phyloP scores from a whole-genome alignment of 2,888 invertebrate species.

The Nebria brevicollis region DNA sequence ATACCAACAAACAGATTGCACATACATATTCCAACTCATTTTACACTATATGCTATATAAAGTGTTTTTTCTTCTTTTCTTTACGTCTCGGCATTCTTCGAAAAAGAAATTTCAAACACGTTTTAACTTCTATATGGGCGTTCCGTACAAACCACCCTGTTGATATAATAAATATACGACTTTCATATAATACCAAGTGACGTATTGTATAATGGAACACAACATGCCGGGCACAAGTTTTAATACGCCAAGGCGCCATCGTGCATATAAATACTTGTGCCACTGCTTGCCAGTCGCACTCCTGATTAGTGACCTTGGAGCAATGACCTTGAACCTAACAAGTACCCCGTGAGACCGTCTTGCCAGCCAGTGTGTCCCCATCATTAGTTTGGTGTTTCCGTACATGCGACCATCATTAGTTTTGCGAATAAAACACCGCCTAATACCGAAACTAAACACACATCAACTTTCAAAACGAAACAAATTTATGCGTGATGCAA shows the following conservation, averaged over 20 bases:
- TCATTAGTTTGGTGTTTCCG: constrained; percentile 3
- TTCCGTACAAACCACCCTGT: constrained; percentile 1
- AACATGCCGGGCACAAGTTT: constrained; percentile 28
- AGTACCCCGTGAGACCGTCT: constrained; percentile 12
- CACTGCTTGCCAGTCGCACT: neutral
- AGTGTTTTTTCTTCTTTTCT: neutral
- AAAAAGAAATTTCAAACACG: neutral
- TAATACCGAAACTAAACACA: neutral
- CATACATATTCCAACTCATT: neutral
- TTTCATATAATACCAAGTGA: constrained; percentile 5
- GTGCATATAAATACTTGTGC: constrained; percentile 35
- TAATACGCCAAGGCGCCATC: constrained; percentile 32
- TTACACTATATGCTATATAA: neutral
- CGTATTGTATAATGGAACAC: neutral
- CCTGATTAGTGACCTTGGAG: constrained; percentile 44
- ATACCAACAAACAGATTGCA: neutral
- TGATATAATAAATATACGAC: neutral
- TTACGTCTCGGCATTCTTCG: too few species aligned
- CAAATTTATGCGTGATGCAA: neutral
- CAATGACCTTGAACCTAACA: constrained; percentile 43
- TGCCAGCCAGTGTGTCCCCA: constrained; percentile 7
- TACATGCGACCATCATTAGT: neutral
- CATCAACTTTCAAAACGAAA: neutral
- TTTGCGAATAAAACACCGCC: neutral
- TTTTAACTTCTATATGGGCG: neutral